Evolutionary conservation across 2,113 vertebrate genomes (phyloP), one percentile per base, ranked within the genome.

Genomic region (Bettongia penicillata): DNA sequence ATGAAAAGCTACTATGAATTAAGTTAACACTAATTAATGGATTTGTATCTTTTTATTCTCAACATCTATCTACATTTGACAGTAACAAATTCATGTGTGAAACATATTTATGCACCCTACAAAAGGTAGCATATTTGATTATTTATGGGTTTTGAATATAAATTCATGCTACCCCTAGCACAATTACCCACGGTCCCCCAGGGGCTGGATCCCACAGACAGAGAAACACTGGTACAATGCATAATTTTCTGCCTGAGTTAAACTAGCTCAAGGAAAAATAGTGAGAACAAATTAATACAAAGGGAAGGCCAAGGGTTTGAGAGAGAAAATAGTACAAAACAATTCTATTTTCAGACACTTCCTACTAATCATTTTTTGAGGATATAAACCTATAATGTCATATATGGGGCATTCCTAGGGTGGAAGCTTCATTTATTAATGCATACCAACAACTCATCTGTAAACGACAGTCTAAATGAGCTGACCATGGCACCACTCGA

Each of bases 271-370:
- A 50, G 92, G 47, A 43, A 9, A 95, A 95, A 96, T 0, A 43
- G 23, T 52, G 31, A 47, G 31, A 91, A 92, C 12, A 92, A 95
- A 50, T 3, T 92, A 77, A 95, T 90, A 7, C 92, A 95, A 57
- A 95, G 9, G 51, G 61, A 2, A 90, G 49, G 51, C 68, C 93
- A 43, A 61, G 53, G 90, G 92, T 5, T 92, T 92, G 31, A 77
- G 51, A 93, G 95, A 94, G 0, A 93, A 91, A 23, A 94, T 91
- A 96, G 25, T 19, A 49, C 19, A 94, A 52, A 97, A 93, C 22
- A 51, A 49, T n/a, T 28, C n/a, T 68, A 51, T 61, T 90, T 92
- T 57, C 51, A n/a, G 19, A n/a, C 25, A 94, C 57, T 93, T 95
- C 95, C 52, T 95, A 26, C 50, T 68, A 77, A 43, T 43, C 16